These are phyloP conservation scores for Lamellibrachia columna DNA, from an alignment of 2,888 invertebrate species.

Conservation along the genomic window DNA sequence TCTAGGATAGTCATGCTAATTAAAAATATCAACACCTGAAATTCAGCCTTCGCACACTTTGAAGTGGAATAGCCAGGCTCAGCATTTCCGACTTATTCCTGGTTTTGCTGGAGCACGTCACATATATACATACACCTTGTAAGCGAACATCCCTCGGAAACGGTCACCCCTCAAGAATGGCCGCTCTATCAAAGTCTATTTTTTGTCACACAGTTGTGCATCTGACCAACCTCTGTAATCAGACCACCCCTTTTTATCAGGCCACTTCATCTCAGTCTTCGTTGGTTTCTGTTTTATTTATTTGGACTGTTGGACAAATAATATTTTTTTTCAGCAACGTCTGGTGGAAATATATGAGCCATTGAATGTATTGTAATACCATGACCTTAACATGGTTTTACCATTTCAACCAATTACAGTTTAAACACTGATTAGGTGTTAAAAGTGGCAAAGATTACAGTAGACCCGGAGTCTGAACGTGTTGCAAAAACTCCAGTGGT, in stretches of 20 bases:
- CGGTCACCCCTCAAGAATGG: too few relatives aligned
- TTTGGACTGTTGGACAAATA: neutral
- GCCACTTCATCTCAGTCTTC: neutral
- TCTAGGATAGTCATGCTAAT: too few relatives aligned
- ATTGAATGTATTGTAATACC: neutral
- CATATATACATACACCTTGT: too few relatives aligned
- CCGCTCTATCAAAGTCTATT: too few relatives aligned
- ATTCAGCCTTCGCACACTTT: too few relatives aligned
- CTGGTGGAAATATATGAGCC: neutral
- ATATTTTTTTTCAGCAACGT: neutral
- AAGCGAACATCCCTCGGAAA: too few relatives aligned
- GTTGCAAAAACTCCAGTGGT: neutral
- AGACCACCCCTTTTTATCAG: neutral
- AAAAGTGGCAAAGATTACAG: neutral
- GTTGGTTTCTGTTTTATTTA: neutral
- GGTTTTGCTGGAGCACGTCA: too few relatives aligned
- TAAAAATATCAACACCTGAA: too few relatives aligned
- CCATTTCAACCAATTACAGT: neutral
- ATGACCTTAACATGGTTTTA: neutral
- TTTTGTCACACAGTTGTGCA: too few relatives aligned
- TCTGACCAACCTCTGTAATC: too few relatives aligned
- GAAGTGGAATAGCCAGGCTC: too few relatives aligned
- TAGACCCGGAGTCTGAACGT: neutral
- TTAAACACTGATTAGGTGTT: neutral
- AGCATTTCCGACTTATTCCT: too few relatives aligned